phyloP scores from a whole-genome alignment of 2,113 vertebrate species.

The Dendropsophus ebraccatus region DNA sequence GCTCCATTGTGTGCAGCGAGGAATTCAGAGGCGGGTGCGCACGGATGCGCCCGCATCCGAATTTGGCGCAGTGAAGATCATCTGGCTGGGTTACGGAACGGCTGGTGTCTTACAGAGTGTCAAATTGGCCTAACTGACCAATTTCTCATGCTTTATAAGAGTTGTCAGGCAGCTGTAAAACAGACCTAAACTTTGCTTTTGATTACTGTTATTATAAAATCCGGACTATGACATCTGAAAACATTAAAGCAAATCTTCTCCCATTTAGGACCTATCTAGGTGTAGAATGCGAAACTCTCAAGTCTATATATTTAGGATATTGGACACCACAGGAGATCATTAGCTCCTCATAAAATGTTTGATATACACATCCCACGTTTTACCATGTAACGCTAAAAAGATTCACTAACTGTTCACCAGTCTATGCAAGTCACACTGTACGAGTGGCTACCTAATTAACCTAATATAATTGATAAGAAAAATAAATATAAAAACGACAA shows the following conservation, averaged over 20 bases:
- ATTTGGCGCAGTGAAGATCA: too few species aligned
- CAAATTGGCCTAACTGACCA: too few species aligned
- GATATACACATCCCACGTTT: constrained; percentile 60
- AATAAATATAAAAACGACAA: constrained; percentile 36
- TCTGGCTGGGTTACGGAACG: too few species aligned
- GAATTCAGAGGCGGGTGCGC: too few species aligned
- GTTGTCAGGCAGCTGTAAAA: neutral
- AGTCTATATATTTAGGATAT: constrained; percentile 7
- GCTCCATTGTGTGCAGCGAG: too few species aligned
- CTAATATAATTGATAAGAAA: constrained; percentile 51
- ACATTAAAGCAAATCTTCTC: neutral
- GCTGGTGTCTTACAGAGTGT: too few species aligned
- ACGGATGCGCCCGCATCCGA: too few species aligned
- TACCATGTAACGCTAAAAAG: constrained; percentile 56
- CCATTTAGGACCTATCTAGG: neutral
- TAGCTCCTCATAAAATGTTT: constrained; percentile 60
- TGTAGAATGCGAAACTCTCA: constrained; percentile 21
- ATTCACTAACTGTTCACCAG: constrained; percentile 47
- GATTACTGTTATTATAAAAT: neutral
- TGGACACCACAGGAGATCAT: constrained; percentile 60
- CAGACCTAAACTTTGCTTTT: neutral
- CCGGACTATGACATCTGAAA: neutral
- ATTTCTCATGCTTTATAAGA: neutral
- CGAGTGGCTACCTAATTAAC: constrained; percentile 60
- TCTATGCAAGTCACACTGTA: neutral